phyloP scores from a whole-genome alignment of 1,140 invertebrate species.

The Arctopsyche grandis region DNA sequence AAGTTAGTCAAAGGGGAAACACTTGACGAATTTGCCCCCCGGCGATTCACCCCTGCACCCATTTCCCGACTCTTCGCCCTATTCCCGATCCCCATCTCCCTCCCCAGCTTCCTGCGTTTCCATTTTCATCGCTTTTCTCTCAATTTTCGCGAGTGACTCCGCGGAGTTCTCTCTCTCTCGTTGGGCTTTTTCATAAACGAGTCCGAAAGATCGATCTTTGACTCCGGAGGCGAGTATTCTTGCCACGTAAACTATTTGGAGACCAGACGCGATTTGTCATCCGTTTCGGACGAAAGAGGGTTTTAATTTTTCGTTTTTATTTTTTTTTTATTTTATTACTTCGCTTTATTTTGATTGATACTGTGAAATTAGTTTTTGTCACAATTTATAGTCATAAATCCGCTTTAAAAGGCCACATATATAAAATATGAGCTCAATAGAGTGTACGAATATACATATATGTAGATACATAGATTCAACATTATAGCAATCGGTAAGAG shows the following conservation, averaged over 20 bases:
- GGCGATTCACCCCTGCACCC: background rate
- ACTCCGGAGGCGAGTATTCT: background rate
- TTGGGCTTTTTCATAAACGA: slow-evolving; percentile 8
- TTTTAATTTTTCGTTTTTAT: too few species aligned
- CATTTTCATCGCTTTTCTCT: slow-evolving; percentile 22
- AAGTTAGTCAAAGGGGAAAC: slow-evolving; percentile 48
- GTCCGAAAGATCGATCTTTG: slow-evolving; percentile 23
- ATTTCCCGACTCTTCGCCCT: slow-evolving; percentile 1
- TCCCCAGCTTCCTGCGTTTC: background rate
- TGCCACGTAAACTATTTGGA: slow-evolving; percentile 21
- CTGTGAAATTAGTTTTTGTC: too few species aligned
- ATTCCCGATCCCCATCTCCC: background rate
- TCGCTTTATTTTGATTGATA: too few species aligned
- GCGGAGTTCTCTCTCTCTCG: background rate
- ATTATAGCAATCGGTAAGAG: too few species aligned
- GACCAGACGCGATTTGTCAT: background rate
- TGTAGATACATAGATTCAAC: too few species aligned
- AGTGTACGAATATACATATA: too few species aligned
- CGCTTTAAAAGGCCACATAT: too few species aligned
- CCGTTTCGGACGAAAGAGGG: background rate
- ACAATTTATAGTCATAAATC: too few species aligned
- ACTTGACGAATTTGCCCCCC: slow-evolving; percentile 36
- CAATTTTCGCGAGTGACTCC: slow-evolving; percentile 26
- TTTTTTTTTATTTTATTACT: too few species aligned
- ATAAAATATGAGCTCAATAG: too few species aligned